A percentile compares a stretch with the other conserved stretches of the same genome.
These are phyloP conservation scores for Neopipo cinnamomea DNA, from an alignment of 2,113 vertebrate genomes.

Conservation along the genomic window DNA sequence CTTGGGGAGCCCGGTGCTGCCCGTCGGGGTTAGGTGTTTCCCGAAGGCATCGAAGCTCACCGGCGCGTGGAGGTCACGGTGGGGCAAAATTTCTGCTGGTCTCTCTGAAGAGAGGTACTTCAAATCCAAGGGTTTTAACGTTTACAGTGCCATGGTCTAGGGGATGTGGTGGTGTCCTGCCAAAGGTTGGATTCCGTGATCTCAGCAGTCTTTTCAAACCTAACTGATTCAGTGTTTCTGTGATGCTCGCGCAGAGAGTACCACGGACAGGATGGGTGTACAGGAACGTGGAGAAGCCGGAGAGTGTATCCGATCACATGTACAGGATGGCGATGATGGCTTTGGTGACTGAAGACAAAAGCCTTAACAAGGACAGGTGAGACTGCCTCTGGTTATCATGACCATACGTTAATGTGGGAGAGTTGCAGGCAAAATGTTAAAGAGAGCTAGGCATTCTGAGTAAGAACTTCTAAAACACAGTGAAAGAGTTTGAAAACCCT, in stretches of 20 bases:
- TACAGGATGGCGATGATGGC: conserved; percentile 98
- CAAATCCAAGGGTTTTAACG: not conserved
- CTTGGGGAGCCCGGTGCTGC: too few species aligned
- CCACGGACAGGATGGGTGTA: conserved; percentile 96
- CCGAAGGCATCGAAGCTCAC: accelerated
- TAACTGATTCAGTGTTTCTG: not conserved
- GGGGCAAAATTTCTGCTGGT: accelerated
- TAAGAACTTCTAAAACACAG: not conserved
- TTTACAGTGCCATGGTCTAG: accelerated
- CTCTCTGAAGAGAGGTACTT: too few species aligned
- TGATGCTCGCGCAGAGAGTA: conserved; percentile 71
- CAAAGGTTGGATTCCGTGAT: not conserved
- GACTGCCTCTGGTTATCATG: not conserved
- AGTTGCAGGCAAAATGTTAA: not conserved
- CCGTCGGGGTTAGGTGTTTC: not conserved
- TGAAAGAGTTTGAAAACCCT: not conserved
- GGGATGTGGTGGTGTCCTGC: not conserved
- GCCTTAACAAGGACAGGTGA: conserved; percentile 89
- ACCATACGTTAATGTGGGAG: not conserved
- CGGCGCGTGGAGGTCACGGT: accelerated
- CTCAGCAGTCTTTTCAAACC: not conserved
- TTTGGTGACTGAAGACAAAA: conserved; percentile 84
- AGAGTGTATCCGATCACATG: conserved; percentile 98
- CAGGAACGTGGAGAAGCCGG: conserved; percentile 84
- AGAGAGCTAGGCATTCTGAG: accelerated